Evolutionary conservation across 2,888 invertebrate species (phyloP).

Genomic region (Lasius fuliginosus): DNA sequence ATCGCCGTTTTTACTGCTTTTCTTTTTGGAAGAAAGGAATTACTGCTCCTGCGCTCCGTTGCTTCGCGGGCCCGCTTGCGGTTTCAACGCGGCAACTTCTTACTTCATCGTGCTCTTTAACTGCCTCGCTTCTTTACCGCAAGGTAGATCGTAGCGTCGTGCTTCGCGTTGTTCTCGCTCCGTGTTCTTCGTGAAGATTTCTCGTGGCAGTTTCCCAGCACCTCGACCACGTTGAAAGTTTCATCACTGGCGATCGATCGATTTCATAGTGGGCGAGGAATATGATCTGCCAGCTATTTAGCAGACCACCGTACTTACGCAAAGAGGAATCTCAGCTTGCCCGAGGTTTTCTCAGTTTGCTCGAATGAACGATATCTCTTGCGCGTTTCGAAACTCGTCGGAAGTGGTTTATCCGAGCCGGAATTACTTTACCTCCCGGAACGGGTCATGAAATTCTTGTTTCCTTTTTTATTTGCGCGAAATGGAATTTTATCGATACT

Average conservation of each 20-base stretch:
- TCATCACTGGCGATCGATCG: constrained; percentile 14
- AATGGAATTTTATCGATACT: constrained; percentile 62
- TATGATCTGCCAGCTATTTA: not conserved
- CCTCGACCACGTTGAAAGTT: constrained; percentile 56
- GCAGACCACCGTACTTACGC: not conserved
- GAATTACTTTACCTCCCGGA: constrained; percentile 62
- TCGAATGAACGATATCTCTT: constrained; percentile 18
- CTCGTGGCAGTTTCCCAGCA: constrained; percentile 37
- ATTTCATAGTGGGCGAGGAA: not conserved
- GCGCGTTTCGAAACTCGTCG: constrained; percentile 10
- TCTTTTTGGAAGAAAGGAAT: constrained; percentile 73
- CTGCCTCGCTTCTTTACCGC: constrained; percentile 39
- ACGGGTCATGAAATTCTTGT: not conserved
- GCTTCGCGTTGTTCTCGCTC: constrained; percentile 53
- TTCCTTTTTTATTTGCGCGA: constrained; percentile 3
- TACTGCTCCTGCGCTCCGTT: constrained; percentile 64
- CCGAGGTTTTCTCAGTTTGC: no score
- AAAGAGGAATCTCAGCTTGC: not conserved
- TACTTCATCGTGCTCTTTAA: constrained; percentile 53
- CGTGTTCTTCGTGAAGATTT: no score
- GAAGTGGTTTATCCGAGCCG: constrained; percentile 15
- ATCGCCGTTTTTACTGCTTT: constrained; percentile 77
- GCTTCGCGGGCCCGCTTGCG: constrained; percentile 61
- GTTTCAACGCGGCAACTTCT: constrained; percentile 54
- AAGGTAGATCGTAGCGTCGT: constrained; percentile 43